Percentiles rank a stretch among this genome's conserved stretches.
These are phyloP conservation scores for Grapholita molesta DNA, from an alignment of 1,140 invertebrate genomes.

Conservation along the genomic window DNA sequence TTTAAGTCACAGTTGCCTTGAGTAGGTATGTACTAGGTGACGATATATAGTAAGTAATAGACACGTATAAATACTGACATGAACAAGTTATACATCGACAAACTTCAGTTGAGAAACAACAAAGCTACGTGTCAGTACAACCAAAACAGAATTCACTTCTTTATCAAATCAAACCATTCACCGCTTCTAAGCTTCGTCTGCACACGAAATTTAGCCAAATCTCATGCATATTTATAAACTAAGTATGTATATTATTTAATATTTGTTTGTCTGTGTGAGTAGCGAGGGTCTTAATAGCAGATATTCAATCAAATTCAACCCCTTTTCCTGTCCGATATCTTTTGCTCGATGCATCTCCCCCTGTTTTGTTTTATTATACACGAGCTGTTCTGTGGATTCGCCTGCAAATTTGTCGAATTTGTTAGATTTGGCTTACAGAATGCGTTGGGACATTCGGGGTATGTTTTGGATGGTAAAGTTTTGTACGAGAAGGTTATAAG, in stretches of 20 bases:
- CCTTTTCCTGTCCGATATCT: conserved; percentile 67
- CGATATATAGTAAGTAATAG: no score
- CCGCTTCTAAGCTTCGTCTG: background rate
- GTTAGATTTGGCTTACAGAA: background rate
- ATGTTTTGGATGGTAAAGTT: background rate
- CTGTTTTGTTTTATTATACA: conserved; percentile 53
- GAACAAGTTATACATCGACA: background rate
- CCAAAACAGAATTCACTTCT: background rate
- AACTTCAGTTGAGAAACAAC: background rate
- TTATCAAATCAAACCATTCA: conserved; percentile 2
- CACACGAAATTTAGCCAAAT: conserved; percentile 54
- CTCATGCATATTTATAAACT: conserved; percentile 76
- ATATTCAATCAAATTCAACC: conserved; percentile 77
- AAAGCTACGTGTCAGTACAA: background rate
- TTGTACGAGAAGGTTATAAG: background rate
- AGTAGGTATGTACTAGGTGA: no score
- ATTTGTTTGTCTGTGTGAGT: conserved; percentile 56
- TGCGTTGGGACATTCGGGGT: no score
- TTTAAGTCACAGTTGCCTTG: no score
- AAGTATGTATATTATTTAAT: conserved; percentile 69
- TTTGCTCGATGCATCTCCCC: conserved; percentile 59
- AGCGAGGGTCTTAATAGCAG: conserved; percentile 68
- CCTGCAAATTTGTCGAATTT: background rate
- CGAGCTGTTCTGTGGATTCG: background rate
- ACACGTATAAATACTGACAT: no score